Evolutionary conservation across 2,797 vertebrate genomes (phyloP).

Genomic region (Xiphorhynchus erythropygius): DNA sequence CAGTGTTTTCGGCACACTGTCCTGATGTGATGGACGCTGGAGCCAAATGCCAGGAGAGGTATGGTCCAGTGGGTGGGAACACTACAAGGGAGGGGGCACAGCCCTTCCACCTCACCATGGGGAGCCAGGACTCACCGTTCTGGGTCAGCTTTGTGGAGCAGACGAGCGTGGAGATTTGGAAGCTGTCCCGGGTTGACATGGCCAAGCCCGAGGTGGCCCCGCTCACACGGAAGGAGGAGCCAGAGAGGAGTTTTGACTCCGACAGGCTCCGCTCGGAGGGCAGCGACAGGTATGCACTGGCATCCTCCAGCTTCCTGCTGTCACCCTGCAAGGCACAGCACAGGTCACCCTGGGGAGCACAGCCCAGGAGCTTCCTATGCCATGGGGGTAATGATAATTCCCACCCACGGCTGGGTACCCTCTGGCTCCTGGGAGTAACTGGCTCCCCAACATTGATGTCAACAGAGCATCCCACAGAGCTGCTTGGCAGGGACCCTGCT

Average conservation of each 20-base stretch:
- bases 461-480: background rate
- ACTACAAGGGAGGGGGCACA: background rate
- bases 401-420: background rate
- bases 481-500: rapidly evolving
- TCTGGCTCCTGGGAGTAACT: rapidly evolving
- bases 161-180: conserved; percentile 57
- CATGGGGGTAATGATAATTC: rapidly evolving
- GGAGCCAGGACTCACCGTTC: conserved; percentile 13
- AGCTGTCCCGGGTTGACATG: conserved; percentile 29
- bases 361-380: background rate
- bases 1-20: rapidly evolving
- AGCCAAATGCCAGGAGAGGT: rapidly evolving
- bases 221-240: background rate
- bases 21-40: background rate
- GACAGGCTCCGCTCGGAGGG: background rate
- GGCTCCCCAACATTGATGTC: background rate
- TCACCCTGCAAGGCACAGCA: conserved; percentile 36
- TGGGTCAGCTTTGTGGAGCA: conserved; percentile 72
- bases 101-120: rapidly evolving
- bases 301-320: conserved; percentile 57
- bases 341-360: rapidly evolving
- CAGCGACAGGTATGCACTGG: background rate
- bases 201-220: rapidly evolving
- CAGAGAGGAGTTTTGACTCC: background rate
- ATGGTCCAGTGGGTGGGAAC: background rate